Evolutionary conservation across 2,888 invertebrate genomes (phyloP).

Genomic region (Dryocosmus kuriphilus): DNA sequence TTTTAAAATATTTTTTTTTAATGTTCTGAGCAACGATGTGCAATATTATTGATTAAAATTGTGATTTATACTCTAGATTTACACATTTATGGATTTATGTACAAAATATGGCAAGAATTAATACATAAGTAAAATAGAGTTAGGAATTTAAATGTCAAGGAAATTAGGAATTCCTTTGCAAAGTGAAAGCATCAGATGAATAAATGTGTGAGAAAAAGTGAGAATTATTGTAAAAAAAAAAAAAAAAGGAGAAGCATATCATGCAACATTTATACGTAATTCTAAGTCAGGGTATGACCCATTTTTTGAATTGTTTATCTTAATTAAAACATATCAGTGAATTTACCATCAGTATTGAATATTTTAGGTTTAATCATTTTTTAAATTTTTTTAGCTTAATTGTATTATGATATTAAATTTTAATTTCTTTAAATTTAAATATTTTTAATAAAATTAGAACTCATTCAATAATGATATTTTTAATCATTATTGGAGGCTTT

Average conservation of each 20-base stretch:
- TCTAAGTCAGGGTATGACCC: constrained; percentile 16
- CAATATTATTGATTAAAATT: background rate
- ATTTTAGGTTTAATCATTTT: too few relatives aligned
- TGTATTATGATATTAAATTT: too few relatives aligned
- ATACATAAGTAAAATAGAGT: background rate
- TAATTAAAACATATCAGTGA: constrained; percentile 6
- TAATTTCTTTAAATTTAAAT: too few relatives aligned
- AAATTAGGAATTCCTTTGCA: background rate
- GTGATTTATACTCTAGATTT: background rate
- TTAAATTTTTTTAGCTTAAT: too few relatives aligned
- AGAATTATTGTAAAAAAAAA: constrained; percentile 14
- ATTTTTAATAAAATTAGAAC: too few relatives aligned
- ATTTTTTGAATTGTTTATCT: background rate
- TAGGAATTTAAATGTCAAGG: background rate
- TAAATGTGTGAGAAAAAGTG: background rate
- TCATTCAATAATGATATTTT: too few relatives aligned
- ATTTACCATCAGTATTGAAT: constrained; percentile 18
- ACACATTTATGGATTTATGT: background rate
- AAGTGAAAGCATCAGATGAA: background rate
- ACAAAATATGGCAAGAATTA: background rate
- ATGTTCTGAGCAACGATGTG: background rate
- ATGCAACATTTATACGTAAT: constrained; percentile 21
- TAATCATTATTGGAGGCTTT: too few relatives aligned
- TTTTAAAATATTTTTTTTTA: too few relatives aligned
- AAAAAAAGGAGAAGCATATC: constrained; percentile 21